phyloP scores from a whole-genome alignment of 2,888 invertebrate genomes.

The Drosophila putrida region DNA sequence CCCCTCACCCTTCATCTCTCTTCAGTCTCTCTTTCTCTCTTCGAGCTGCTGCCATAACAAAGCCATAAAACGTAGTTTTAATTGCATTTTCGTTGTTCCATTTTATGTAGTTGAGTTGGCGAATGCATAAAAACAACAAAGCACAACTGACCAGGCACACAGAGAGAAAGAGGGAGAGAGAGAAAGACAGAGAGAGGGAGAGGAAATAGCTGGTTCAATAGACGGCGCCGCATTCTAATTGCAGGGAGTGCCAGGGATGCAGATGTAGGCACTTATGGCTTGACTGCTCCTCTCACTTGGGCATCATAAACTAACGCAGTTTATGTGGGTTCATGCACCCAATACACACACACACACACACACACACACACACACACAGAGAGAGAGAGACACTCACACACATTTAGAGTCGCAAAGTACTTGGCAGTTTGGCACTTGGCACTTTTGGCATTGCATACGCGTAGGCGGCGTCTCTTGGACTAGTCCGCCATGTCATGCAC shows the following conservation, averaged over 20 bases:
- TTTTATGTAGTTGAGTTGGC: conserved; percentile 82
- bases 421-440: conserved; percentile 63
- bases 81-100: conserved; percentile 85
- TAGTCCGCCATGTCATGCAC: conserved; percentile 69
- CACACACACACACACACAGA: conserved; percentile 6
- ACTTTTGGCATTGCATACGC: conserved; percentile 80
- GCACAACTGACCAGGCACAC: conserved; percentile 52
- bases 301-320: conserved; percentile 78
- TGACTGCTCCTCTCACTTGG: conserved; percentile 54
- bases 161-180: conserved; percentile 5
- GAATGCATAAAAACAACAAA: conserved; percentile 81
- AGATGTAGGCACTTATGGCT: conserved; percentile 73
- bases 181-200: not conserved
- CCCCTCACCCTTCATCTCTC: not conserved
- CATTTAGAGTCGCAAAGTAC: conserved; percentile 8
- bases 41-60: conserved; percentile 75
- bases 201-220: conserved; percentile 58
- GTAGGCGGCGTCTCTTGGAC: conserved; percentile 76
- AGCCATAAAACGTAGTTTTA: conserved; percentile 85
- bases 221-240: conserved; percentile 78
- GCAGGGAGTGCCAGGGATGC: conserved; percentile 58
- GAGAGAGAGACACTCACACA: not conserved
- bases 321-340: conserved; percentile 78
- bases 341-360: conserved; percentile 24
- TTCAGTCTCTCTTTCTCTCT: not conserved